phyloP scores from a whole-genome alignment of 2,888 invertebrate species.

The Perithous albicinctus region DNA sequence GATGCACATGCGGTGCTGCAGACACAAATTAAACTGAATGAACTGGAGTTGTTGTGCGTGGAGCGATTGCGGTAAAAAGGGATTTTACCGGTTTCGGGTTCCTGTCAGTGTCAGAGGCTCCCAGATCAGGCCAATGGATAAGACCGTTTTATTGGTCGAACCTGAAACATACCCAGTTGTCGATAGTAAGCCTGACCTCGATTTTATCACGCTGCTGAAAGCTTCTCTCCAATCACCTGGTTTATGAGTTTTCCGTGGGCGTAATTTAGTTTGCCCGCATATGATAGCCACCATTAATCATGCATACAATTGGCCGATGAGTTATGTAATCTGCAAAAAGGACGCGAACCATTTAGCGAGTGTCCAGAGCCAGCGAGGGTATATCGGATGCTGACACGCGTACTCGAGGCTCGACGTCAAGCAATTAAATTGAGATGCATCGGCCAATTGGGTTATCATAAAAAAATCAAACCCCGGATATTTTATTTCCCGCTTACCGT shows the following conservation, averaged over 20 bases:
- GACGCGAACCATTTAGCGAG: not conserved
- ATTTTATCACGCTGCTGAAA: not conserved
- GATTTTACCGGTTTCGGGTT: no score
- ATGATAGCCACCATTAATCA: not conserved
- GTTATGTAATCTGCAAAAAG: not conserved
- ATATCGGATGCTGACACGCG: not conserved
- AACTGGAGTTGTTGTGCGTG: no score
- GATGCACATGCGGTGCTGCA: no score
- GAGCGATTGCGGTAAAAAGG: no score
- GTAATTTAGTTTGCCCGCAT: not conserved
- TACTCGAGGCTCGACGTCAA: not conserved
- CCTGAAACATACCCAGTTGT: not conserved
- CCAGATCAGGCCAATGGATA: not conserved
- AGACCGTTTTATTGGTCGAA: not conserved
- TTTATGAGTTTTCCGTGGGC: not conserved
- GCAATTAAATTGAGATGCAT: slow-evolving; percentile 15
- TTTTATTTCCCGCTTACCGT: slow-evolving; percentile 21
- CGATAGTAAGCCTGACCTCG: not conserved
- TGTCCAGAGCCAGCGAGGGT: not conserved
- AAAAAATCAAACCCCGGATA: slow-evolving; percentile 3
- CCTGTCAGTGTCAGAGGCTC: not conserved
- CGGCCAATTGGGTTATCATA: slow-evolving; percentile 9
- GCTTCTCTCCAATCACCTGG: not conserved
- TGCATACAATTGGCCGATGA: not conserved
- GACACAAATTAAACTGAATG: no score